phyloP scores from a whole-genome alignment of 1,140 invertebrate genomes.

The Magallana angulata region DNA sequence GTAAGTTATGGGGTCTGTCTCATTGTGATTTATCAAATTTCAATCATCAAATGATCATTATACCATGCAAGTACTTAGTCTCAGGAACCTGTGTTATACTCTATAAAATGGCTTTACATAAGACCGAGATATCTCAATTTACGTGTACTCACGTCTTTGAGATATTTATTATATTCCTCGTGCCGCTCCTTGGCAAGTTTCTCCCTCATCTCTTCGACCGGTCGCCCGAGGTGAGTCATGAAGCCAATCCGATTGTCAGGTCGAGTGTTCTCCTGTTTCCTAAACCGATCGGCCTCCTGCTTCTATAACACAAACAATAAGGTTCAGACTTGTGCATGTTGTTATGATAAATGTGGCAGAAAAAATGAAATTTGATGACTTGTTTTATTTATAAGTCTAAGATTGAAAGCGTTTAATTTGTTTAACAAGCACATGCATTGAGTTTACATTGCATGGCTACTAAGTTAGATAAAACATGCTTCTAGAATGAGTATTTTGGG shows the following conservation, averaged over 20 bases:
- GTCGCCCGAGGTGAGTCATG: constrained; percentile 38
- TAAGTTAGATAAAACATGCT: too few relatives aligned
- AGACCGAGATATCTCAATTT: too few relatives aligned
- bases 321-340: not conserved
- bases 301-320: constrained; percentile 19
- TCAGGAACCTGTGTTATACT: too few relatives aligned
- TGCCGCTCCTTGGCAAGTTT: constrained; percentile 23
- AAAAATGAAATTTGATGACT: not conserved
- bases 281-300: not conserved
- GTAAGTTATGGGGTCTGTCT: too few relatives aligned
- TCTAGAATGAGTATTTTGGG: too few relatives aligned
- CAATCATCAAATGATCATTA: too few relatives aligned
- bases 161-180: constrained; percentile 46
- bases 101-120: too few relatives aligned
- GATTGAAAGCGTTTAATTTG: not conserved
- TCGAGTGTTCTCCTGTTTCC: not conserved
- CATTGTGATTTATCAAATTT: too few relatives aligned
- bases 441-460: not conserved
- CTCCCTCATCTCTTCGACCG: constrained; percentile 31
- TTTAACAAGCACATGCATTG: not conserved
- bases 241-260: constrained; percentile 39
- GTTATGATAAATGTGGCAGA: not conserved
- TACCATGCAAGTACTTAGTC: too few relatives aligned
- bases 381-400: not conserved
- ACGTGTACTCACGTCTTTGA: constrained; percentile 40